These are phyloP conservation scores for Eilema depressum DNA, from an alignment of 2,888 invertebrate species.

Conservation along the genomic window DNA sequence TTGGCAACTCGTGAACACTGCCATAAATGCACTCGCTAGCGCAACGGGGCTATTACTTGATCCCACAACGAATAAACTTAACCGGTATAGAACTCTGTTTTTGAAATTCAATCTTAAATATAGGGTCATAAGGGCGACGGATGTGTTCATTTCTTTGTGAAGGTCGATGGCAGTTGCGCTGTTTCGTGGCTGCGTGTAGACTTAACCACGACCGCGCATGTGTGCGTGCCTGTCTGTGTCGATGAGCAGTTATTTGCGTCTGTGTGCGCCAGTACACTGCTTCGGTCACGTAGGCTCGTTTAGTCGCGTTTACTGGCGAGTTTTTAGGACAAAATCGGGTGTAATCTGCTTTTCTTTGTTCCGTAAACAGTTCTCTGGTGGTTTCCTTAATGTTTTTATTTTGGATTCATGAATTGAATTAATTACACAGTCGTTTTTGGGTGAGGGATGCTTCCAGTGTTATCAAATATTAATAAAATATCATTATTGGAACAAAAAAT, in stretches of 20 bases:
- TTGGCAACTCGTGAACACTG: conserved; percentile 76
- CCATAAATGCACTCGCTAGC: conserved; percentile 86
- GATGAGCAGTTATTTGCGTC: conserved; percentile 51
- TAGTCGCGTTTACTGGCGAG: conserved; percentile 63
- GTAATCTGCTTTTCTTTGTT: conserved; percentile 65
- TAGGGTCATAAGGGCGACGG: conserved; percentile 61
- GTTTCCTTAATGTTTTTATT: conserved; percentile 18
- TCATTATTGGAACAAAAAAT: neutral
- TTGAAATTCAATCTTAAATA: conserved; percentile 55
- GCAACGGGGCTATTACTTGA: conserved; percentile 78
- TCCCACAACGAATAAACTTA: conserved; percentile 44
- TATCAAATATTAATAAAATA: neutral
- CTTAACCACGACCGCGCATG: conserved; percentile 71
- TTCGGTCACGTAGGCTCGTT: conserved; percentile 84
- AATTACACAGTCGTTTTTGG: neutral
- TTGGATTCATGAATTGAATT: neutral
- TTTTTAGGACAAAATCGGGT: conserved; percentile 65
- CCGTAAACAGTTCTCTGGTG: conserved; percentile 26
- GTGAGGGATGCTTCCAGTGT: neutral
- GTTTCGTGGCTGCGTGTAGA: conserved; percentile 49
- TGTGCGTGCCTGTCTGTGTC: conserved; percentile 66
- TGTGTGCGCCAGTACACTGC: conserved; percentile 77
- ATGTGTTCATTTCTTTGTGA: conserved; percentile 81
- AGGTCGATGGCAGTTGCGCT: conserved; percentile 74
- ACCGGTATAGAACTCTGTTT: conserved; percentile 50